These are phyloP conservation scores for Ophiodon elongatus DNA, from an alignment of 2,113 vertebrate species.

Conservation along the genomic window DNA sequence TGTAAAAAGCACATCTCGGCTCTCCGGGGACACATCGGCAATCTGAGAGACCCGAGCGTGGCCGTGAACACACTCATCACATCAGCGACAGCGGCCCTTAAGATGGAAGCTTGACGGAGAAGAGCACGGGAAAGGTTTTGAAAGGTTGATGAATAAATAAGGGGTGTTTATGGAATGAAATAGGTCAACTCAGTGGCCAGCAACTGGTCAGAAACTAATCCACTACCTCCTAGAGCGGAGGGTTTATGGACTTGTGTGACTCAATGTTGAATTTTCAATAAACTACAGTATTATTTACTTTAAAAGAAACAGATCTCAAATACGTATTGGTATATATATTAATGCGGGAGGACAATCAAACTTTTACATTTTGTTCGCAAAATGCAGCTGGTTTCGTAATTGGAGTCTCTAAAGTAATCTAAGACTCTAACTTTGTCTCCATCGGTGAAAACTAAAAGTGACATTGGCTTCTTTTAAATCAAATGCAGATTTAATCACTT, in stretches of 20 bases:
- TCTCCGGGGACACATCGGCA: slow-evolving; percentile 41
- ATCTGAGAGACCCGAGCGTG: slow-evolving; percentile 7
- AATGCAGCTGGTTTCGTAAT: slow-evolving; percentile 17
- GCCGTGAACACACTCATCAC: slow-evolving; percentile 37
- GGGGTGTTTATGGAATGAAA: slow-evolving; percentile 9
- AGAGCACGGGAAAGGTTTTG: slow-evolving; percentile 1
- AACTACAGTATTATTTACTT: background rate
- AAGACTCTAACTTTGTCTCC: background rate
- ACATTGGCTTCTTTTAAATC: slow-evolving; percentile 37
- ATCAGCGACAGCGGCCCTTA: background rate
- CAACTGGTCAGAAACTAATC: background rate
- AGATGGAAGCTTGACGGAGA: slow-evolving; percentile 16
- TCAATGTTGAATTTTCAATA: background rate
- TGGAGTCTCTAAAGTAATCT: slow-evolving; percentile 18
- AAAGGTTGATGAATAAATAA: slow-evolving; percentile 39
- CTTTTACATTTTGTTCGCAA: background rate
- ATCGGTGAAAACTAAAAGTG: slow-evolving; percentile 25
- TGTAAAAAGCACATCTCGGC: slow-evolving; percentile 46
- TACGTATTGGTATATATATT: background rate
- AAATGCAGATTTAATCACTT: slow-evolving; percentile 59
- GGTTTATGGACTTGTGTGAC: background rate
- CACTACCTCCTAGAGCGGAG: background rate
- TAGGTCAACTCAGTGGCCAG: background rate
- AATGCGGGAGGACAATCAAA: background rate
- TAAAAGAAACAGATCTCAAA: background rate